Evolutionary conservation across 2,113 vertebrate genomes (phyloP).

Genomic region (Danionella cerebrum): DNA sequence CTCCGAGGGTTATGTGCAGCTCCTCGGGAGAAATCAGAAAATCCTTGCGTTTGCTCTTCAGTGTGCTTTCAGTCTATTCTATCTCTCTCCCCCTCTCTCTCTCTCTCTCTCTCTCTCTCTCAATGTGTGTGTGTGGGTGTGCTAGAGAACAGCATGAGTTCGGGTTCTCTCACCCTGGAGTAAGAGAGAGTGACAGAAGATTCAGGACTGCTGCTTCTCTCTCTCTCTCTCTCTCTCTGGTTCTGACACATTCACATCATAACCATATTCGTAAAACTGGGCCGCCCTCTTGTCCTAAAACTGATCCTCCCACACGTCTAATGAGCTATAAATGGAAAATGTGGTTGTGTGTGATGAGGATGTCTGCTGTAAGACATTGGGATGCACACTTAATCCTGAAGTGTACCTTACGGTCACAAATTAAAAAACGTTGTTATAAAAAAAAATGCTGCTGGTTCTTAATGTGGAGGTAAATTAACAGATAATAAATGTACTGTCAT

Average conservation of each 20-base stretch:
- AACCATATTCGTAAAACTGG: constrained; percentile 47
- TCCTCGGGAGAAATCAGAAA: constrained; percentile 64
- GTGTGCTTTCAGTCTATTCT: constrained; percentile 21
- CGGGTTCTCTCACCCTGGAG: constrained; percentile 60
- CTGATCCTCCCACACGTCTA: constrained; percentile 27
- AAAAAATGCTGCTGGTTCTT: too few species aligned
- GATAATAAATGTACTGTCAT: too few species aligned
- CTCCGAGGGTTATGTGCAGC: constrained; percentile 56
- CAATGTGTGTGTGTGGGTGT: constrained; percentile 60
- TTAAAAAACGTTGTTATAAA: too few species aligned
- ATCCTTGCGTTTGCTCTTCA: constrained; percentile 41
- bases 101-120: constrained; percentile 38
- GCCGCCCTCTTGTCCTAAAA: constrained; percentile 51
- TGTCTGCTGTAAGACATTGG: neutral
- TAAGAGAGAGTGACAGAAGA: constrained; percentile 62
- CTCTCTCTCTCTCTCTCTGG: constrained; percentile 20
- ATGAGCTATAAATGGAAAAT: constrained; percentile 40
- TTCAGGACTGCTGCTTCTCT: constrained; percentile 41
- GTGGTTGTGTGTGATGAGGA: constrained; percentile 5
- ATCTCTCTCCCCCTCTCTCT: constrained; percentile 40
- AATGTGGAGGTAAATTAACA: too few species aligned
- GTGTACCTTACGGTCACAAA: too few species aligned
- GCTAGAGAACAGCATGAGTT: constrained; percentile 65
- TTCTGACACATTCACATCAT: constrained; percentile 8
- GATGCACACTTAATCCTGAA: neutral